These are phyloP conservation scores for Cacoxenus indagator DNA, from an alignment of 2,888 invertebrate species.

Conservation along the genomic window DNA sequence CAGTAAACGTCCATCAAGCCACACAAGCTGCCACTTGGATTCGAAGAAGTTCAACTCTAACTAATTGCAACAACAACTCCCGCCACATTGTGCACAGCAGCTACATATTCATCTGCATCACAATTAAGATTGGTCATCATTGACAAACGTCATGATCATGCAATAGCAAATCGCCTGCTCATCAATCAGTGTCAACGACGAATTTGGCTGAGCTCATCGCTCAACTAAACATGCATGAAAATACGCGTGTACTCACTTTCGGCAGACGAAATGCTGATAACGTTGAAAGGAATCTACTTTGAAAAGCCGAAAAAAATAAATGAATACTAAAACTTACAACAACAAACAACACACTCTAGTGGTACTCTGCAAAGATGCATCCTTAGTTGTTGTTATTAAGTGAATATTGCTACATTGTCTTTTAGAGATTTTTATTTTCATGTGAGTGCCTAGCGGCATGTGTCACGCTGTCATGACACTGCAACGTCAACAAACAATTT, in stretches of 20 bases:
- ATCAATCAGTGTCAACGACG: slow-evolving; percentile 19
- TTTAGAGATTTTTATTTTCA: slow-evolving; percentile 32
- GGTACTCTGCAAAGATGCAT: too few species aligned
- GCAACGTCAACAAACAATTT: slow-evolving; percentile 25
- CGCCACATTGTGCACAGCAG: background rate
- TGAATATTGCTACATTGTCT: slow-evolving; percentile 36
- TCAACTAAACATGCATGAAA: background rate
- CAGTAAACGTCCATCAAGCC: slow-evolving; percentile 56
- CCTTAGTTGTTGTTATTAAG: slow-evolving; percentile 23
- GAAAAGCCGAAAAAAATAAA: too few species aligned
- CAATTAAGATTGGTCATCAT: background rate
- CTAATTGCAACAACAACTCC: background rate
- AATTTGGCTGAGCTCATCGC: background rate
- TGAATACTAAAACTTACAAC: too few species aligned
- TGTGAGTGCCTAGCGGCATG: background rate
- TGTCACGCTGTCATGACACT: slow-evolving; percentile 31
- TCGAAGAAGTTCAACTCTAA: background rate
- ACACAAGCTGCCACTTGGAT: background rate
- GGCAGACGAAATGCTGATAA: too few species aligned
- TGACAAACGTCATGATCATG: background rate
- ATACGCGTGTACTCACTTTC: too few species aligned
- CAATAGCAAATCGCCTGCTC: background rate
- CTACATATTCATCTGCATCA: background rate
- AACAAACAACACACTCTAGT: too few species aligned
- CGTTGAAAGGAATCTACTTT: too few species aligned